Evolutionary conservation across 2,888 invertebrate genomes (phyloP), one percentile per base, ranked within the genome.

Genomic region (Amblyteles armatorius): DNA sequence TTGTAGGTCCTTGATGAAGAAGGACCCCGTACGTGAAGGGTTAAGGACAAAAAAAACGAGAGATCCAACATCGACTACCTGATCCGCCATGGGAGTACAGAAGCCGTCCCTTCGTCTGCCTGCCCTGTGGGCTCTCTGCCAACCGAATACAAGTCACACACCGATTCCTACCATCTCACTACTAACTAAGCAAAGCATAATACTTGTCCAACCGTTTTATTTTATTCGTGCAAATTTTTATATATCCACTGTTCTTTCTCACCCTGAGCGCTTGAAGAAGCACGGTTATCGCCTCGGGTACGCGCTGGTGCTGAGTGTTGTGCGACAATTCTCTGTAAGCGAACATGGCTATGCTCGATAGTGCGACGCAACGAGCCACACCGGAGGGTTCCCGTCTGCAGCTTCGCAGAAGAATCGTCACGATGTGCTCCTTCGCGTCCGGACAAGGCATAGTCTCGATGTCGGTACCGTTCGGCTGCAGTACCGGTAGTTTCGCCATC

Each of bases 361-460:
- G 95, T 50, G 98, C 98, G 87, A 98, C 97, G 91, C 98, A 98
- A 87, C 99, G 96, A 36, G 98, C 98, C 91, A 96, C 96, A 22
- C 97, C 98, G 76, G 97, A 97, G 82, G 98, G 98, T 94, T 99
- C 99, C 69, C 97, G 96, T 81, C 98, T 96, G 36, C 98, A 98
- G 90, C 98, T 97, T 90, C 97, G 96, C 88, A 99, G 95, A 79
- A 99, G 95, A 90, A 98, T 97, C 92, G 97, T 97, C 60, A 99
- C 95, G 77, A 98, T 97, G 92, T 98, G 97, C 94, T 99, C 98
- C 97, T 97, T 97, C 36, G 97, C 95, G 94, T 97, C 97, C 2
- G 97, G 96, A 93, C 97, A 97, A 13, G 95, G 94, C 89, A 95
- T 95, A 13, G 93, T 94, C 16, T 89, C 94, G 84, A 95, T 94